Evolutionary conservation across 1,140 invertebrate genomes (phyloP), one percentile per base, ranked within the genome.

Genomic region (Drosophila santomea): DNA sequence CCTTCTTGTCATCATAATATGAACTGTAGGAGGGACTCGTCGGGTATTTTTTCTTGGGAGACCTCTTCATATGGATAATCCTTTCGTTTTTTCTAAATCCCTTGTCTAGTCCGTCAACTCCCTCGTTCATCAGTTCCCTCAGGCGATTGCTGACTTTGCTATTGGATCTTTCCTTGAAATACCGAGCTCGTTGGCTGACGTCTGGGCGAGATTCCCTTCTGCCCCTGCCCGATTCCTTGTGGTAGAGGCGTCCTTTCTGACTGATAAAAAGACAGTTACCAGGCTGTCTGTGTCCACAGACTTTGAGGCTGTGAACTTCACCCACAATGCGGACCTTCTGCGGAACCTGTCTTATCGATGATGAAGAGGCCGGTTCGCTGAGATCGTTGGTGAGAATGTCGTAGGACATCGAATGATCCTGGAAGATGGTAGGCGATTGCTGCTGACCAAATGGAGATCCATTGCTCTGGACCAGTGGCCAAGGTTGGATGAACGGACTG

Each of bases 321-420:
- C 11, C 35, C 39, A 47, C 48, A 35, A 38, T 15, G 15, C 38
- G 23, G 2, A 54, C 12, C 4, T 20, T 48, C 17, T 20, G 60
- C 2, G 14, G 43, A 6, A 66, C 63, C 3, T 32, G 15, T 11
- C 36, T 23, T 17, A 32, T 6, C 10, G 4, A 8, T 38, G 17
- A 2, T 6, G 15, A 10, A 6, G 39, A 12, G 35, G 28, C 7
- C 17, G 48, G 3, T 15, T 28, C 28, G 14, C 3, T 43, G 12
- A 75, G 32, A 17, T 74, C 71, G 12, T 35, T 52, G 38, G n/a
- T 57, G 3, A 36, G 71, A 14, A 75, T 74, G 41, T 74, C 69
- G n/a, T 52, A 45, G 39, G 52, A 25, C 71, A 64, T 75, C 0
- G 39, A 39, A 7, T 59, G 59, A 2, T 74, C 35, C 12, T 36